phyloP scores from a whole-genome alignment of 1,140 invertebrate genomes.

The Lucilia sericata region DNA sequence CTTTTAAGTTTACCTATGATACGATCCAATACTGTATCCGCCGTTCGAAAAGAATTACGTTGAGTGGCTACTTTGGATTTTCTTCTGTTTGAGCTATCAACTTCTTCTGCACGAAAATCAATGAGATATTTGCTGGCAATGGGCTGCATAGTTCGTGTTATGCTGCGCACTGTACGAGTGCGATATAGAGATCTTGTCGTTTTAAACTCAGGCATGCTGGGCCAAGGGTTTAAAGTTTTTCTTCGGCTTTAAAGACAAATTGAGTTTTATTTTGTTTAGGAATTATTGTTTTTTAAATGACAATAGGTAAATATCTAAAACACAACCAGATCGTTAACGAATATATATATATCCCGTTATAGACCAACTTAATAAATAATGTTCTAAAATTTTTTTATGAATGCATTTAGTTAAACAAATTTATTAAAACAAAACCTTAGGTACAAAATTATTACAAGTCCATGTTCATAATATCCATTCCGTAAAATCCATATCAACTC shows the following conservation, averaged over 20 bases:
- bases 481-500: no score
- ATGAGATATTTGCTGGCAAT: constrained; percentile 36
- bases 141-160: background rate
- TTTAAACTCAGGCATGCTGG: background rate
- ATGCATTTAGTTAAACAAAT: constrained; percentile 30
- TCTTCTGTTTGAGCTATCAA: background rate
- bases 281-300: no score
- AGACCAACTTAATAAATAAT: no score
- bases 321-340: no score
- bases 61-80: background rate
- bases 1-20: constrained; percentile 34
- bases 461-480: no score
- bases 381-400: background rate
- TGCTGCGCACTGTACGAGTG: constrained; percentile 36
- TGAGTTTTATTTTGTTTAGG: no score
- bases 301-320: no score
- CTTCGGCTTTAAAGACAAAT: no score
- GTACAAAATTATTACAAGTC: background rate
- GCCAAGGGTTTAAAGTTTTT: no score
- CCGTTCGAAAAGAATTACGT: background rate
- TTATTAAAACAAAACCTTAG: background rate
- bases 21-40: constrained; percentile 34
- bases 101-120: background rate
- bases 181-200: background rate
- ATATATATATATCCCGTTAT: no score